Evolutionary conservation across 2,888 invertebrate species (phyloP).

Genomic region (Chamaedrilus cognettii): DNA sequence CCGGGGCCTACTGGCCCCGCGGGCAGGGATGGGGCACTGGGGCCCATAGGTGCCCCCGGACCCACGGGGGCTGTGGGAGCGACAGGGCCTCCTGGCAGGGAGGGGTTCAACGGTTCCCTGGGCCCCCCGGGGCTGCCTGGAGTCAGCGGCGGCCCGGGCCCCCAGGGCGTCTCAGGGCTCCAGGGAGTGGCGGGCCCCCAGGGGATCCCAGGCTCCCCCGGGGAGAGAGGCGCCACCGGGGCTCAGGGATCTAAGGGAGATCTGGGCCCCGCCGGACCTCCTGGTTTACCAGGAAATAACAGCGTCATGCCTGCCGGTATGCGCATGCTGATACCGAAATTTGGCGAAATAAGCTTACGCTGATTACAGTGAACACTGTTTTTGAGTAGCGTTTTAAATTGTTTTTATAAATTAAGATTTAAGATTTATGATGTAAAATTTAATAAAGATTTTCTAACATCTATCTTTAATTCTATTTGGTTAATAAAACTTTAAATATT

Average conservation of each 20-base stretch:
- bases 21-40: conserved; percentile 32
- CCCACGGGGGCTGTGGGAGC: conserved; percentile 6
- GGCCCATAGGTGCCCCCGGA: conserved; percentile 45
- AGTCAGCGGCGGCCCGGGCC: conserved; percentile 19
- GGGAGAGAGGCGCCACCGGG: conserved; percentile 19
- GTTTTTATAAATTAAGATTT: too few relatives aligned
- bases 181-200: too few relatives aligned
- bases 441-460: too few relatives aligned
- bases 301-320: too few relatives aligned
- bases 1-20: conserved; percentile 12
- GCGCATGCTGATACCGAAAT: too few relatives aligned
- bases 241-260: conserved; percentile 13
- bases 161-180: conserved; percentile 40
- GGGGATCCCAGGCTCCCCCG: conserved; percentile 17
- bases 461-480: too few relatives aligned
- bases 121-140: conserved; percentile 45
- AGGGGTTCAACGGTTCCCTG: conserved; percentile 10
- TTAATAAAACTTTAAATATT: too few relatives aligned
- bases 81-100: not conserved
- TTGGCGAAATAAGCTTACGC: too few relatives aligned
- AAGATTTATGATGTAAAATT: too few relatives aligned
- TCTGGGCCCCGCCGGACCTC: not conserved
- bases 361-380: too few relatives aligned
- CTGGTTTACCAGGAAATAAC: conserved; percentile 21
- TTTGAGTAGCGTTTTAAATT: too few relatives aligned